Conservation (phyloP, 2,113 vertebrate genomes). For the Ceuthmochares aereus region DNA sequence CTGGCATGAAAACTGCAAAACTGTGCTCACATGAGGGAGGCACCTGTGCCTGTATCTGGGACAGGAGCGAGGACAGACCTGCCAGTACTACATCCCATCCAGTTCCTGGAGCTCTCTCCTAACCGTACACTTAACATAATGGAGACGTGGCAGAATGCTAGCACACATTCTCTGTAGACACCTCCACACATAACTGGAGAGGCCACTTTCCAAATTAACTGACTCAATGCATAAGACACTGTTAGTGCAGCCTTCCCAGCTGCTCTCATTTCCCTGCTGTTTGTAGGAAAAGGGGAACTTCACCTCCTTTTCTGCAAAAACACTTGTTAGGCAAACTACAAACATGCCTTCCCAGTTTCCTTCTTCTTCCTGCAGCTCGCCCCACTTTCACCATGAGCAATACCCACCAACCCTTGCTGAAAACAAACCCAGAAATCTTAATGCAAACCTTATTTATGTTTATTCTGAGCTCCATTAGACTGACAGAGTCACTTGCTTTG, state of each 20-base stretch:
- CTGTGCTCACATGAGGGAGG: background rate
- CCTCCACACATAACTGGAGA: background rate
- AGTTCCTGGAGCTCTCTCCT: background rate
- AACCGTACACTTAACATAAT: fast-evolving
- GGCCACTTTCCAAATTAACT: background rate
- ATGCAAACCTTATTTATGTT: background rate
- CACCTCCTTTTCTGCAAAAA: background rate
- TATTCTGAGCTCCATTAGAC: background rate
- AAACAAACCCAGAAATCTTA: background rate
- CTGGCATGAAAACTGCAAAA: background rate
- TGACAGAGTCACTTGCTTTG: background rate
- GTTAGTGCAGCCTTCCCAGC: background rate
- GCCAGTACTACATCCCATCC: background rate
- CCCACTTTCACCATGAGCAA: background rate
- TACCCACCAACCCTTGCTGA: background rate
- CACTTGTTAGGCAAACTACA: background rate
- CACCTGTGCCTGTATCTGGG: background rate
- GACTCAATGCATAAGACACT: background rate
- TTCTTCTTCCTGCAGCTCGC: background rate
- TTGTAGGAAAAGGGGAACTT: background rate
- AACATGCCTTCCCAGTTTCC: background rate
- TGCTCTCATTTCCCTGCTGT: background rate
- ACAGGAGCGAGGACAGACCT: background rate
- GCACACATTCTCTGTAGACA: background rate
- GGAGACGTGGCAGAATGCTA: background rate